Evolutionary conservation across 1,140 invertebrate genomes (phyloP).

Genomic region (Cydia amplana): DNA sequence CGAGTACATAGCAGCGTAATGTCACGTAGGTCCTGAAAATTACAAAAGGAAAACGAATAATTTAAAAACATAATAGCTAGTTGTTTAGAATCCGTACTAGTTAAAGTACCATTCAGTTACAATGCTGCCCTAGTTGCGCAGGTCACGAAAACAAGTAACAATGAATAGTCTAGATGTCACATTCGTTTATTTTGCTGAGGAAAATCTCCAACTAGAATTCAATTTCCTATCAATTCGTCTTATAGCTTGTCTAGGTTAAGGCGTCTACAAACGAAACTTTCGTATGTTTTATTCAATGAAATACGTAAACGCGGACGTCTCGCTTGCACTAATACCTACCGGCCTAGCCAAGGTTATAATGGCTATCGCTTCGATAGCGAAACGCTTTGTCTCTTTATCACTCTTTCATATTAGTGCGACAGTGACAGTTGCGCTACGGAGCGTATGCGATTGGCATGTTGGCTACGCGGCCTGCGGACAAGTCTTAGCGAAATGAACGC

Average conservation of each 20-base stretch:
- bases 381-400: too few species aligned
- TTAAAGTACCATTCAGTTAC: background rate
- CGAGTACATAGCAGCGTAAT: too few species aligned
- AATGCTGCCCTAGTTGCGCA: conserved; percentile 4
- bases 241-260: background rate
- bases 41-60: background rate
- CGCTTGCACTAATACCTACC: too few species aligned
- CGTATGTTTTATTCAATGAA: background rate
- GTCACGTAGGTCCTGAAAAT: too few species aligned
- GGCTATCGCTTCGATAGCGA: too few species aligned
- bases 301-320: too few species aligned
- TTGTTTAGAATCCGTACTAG: background rate
- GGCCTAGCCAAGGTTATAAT: too few species aligned
- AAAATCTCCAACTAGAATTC: conserved; percentile 16
- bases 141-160: background rate
- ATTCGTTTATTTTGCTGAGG: background rate
- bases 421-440: too few species aligned
- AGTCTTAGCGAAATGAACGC: too few species aligned
- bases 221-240: conserved; percentile 14
- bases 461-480: too few species aligned
- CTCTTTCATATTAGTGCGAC: too few species aligned
- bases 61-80: background rate
- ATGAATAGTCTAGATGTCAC: background rate
- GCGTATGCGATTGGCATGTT: too few species aligned
- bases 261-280: background rate